Evolutionary conservation across 92 coral and sea anemone genomes (phyloP), one percentile per base, ranked within the genome.

Genomic region (Pocillopora meandrina): DNA sequence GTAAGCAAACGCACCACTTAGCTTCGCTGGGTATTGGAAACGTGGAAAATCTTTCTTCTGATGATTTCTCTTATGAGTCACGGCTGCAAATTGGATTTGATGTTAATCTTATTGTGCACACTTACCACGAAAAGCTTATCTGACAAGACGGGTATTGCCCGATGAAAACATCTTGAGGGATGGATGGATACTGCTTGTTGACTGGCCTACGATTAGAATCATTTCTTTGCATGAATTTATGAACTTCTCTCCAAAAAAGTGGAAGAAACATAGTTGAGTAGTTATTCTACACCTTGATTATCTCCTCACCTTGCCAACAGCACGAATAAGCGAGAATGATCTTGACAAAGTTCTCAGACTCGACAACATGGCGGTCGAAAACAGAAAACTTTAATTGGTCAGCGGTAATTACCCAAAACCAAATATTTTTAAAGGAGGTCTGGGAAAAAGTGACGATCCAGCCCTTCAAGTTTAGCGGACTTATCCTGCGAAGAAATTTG

Each of bases 101-200:
- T 10, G 34, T 5, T 5, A 31, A 10, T 36, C 10, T 34, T 76
- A 18, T 12, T 7, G 31, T 1, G 57, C 35, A 77, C 16, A 78
- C 94, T 77, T 75, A 95, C 98, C 89, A 95, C 98, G 80, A 95
- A 95, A 56, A 95, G 87, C 75, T 93, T 91, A 70, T 91, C 95
- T 63, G 98, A 91, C 76, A 88, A 77, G 61, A 85, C 72, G 56
- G 90, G 85, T 36, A 89, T 82, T 18, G 89, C 92, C 18, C 91
- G 86, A 72, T 95, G 98, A 63, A 94, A 87, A 76, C 85, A 86
- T 84, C 96, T 86, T 81, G 80, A 74, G 36, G 69, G 20, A 10
- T 12, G 56, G 31, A 89, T 79, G 80, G 70, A 56, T 19, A 49
- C 17, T 42, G 83, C 20, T 36, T 76, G 83, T 59, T 76, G 75